Evolutionary conservation across 2,888 invertebrate genomes (phyloP), one percentile per base, ranked within the genome.

Genomic region (Axea sp.): DNA sequence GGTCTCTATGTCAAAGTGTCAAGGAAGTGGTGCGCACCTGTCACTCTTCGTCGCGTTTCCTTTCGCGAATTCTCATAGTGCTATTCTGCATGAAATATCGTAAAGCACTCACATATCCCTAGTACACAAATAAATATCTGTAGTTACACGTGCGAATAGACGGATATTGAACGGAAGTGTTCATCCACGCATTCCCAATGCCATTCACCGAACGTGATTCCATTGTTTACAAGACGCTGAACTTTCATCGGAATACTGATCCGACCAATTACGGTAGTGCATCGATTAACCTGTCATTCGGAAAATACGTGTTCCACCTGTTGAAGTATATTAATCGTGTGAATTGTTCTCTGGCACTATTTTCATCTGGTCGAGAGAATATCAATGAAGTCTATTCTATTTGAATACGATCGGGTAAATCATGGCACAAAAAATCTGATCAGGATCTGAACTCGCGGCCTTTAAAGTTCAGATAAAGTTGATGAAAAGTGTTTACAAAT

Each of bases 161-260:
- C 64, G 75, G 78, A 82, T 81, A 79, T 79, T 78, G 80, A 81
- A 77, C 83, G 83, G 83, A 84, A 84, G 80, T 71, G 76, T 74
- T 69, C 60, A 69, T 75, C 78, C 78, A 81, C 83, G 82, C 78
- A 81, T 81, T 78, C 76, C 71, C 75, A 78, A 78, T 79, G 76
- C 62, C 72, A 65, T 64, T 53, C 67, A 68, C 15, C 59, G 76
- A 80, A 81, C 82, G 82, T 82, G 82, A 81, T 80, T 72, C 77
- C 75, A 80, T 78, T 81, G 77, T 78, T 80, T 80, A 78, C 78
- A 71, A 77, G 76, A 55, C 57, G 65, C 31, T 43, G 59, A 53
- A 75, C 55, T 78, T 79, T 77, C 72, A 55, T 39, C 41, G 47
- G 80, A 80, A 80, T 80, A 80, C 77, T 80, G 80, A 80, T 80